Conservation (phyloP, 2,888 invertebrate species). For the Xestia rhomboidea region DNA sequence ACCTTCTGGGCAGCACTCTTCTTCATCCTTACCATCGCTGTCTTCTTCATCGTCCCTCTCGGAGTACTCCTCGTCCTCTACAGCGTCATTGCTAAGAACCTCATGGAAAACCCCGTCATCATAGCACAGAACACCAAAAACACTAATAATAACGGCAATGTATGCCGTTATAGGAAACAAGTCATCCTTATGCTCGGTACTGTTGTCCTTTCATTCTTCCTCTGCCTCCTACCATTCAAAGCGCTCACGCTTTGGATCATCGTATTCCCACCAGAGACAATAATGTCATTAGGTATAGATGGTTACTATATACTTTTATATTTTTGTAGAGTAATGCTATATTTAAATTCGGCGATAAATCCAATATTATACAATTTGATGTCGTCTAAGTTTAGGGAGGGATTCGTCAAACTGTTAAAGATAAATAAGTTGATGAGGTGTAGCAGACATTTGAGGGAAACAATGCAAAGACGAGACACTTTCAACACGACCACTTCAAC, state of each 20-base stretch:
- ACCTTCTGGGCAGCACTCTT: slow-evolving; percentile 95
- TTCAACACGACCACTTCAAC: slow-evolving; percentile 92
- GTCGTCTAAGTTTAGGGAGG: slow-evolving; percentile 97
- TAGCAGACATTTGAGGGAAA: slow-evolving; percentile 85
- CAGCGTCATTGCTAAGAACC: slow-evolving; percentile 95
- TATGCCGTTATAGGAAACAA: slow-evolving; percentile 94
- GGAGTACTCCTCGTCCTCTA: slow-evolving; percentile 95
- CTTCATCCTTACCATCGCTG: slow-evolving; percentile 94
- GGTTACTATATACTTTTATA: slow-evolving; percentile 95
- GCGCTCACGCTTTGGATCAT: slow-evolving; percentile 97
- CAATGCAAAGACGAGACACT: slow-evolving; percentile 92
- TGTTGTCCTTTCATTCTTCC: slow-evolving; percentile 97
- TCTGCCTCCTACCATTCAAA: slow-evolving; percentile 97
- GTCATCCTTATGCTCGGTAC: slow-evolving; percentile 97
- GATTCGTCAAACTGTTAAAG: slow-evolving; percentile 93
- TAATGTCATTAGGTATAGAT: slow-evolving; percentile 93
- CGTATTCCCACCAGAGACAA: slow-evolving; percentile 93
- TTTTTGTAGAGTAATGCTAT: slow-evolving; percentile 96
- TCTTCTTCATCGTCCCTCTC: slow-evolving; percentile 96
- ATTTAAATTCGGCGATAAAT: slow-evolving; percentile 97
- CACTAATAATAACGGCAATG: slow-evolving; percentile 87
- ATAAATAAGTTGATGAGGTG: slow-evolving; percentile 87
- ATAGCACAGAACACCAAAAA: slow-evolving; percentile 91
- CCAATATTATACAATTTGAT: slow-evolving; percentile 97
- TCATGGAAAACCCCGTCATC: slow-evolving; percentile 95